Base-by-base conservation (phyloP, 2,888 invertebrate species). In the Ormyrus nitidulus region DNA sequence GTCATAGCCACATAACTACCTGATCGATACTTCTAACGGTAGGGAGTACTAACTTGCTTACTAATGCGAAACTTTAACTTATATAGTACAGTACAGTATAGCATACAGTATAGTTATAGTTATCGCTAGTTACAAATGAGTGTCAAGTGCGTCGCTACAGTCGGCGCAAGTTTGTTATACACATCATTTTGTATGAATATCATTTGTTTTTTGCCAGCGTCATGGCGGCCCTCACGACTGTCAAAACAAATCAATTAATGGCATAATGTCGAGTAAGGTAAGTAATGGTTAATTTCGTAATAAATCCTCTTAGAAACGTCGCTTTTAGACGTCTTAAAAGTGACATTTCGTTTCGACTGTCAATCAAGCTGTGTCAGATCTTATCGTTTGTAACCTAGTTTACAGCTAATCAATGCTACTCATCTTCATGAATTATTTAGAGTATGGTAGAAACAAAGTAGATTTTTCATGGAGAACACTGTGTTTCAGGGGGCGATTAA, bases 201-300 rank as follows among this genome's bases (percentile, higher is more conserved):
- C 56, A 56, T 51, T 44, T 34, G 34, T 11, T n/a, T 48, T 69
- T n/a, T 6, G 19, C 2, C 6, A 59, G 46, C 61, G 84, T 84
- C 83, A 86, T 87, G 86, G 86, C 84, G 83, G 66, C 81, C 77
- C 69, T 83, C 75, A 71, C 77, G 82, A 82, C 81, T 86, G 85
- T 86, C 85, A 86, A 85, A 84, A 83, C 81, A 75, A 81, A 85
- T 84, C 83, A 84, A 84, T 85, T 83, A 81, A 65, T 58, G 49
- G 66, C 83, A 85, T 83, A 84, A 87, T 87, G 87, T 87, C 86
- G 72, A 83, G 83, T 71, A 86, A 85, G 84, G 87, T 87, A 72
- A 68, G 80, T 81, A 13, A 8, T 19, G 6, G 48, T 46, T 2
- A 19, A 19, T 64, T 73, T 54, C 7, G 2, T 10, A 71, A 53